Evolutionary conservation across 2,797 vertebrate species (phyloP).

Genomic region (Centroberyx gerrardi): DNA sequence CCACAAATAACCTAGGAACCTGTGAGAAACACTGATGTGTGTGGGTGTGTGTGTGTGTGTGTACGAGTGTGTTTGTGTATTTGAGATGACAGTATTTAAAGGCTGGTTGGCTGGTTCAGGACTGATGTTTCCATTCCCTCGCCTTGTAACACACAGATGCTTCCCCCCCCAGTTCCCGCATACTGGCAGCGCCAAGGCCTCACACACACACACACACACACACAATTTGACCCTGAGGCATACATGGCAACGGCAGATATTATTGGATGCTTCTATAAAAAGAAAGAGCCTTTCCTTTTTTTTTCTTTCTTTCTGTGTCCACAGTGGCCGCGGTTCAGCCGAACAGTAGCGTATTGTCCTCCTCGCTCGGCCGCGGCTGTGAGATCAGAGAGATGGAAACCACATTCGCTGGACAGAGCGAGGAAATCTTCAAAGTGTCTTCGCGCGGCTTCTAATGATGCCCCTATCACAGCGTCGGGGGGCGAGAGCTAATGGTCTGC

Average conservation of each 20-base stretch:
- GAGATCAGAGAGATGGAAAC: constrained; percentile 66
- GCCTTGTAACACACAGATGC: constrained; percentile 65
- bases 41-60: background rate
- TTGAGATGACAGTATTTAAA: constrained; percentile 23
- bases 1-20: constrained; percentile 51
- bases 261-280: constrained; percentile 82
- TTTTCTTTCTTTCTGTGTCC: constrained; percentile 41
- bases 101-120: constrained; percentile 55
- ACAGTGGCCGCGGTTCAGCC: constrained; percentile 53
- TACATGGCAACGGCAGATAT: constrained; percentile 81
- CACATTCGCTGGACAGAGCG: constrained; percentile 49
- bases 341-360: constrained; percentile 71
- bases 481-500: constrained; percentile 62
- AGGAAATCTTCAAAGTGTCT: constrained; percentile 72
- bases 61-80: background rate
- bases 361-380: constrained; percentile 57
- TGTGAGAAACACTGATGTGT: background rate
- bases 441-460: constrained; percentile 65
- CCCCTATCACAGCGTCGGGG: constrained; percentile 52
- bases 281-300: constrained; percentile 67
- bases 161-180: constrained; percentile 65
- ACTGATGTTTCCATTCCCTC: constrained; percentile 60
- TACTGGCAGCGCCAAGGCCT: constrained; percentile 40
- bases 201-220: constrained; percentile 30
- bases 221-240: constrained; percentile 69